phyloP scores from a whole-genome alignment of 1,140 invertebrate species.

The Leptoteleia sp. region DNA sequence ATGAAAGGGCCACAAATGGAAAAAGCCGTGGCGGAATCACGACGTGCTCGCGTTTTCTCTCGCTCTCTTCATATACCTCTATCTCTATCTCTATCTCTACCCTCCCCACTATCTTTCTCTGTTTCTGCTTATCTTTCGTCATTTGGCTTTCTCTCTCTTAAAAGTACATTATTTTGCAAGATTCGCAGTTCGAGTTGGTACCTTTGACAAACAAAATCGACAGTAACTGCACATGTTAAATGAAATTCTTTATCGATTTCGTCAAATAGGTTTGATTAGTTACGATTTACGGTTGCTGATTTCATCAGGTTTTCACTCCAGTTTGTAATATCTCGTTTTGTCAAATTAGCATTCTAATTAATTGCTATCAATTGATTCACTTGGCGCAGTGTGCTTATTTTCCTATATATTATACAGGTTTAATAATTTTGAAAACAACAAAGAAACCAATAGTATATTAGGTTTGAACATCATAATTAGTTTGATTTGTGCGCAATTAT shows the following conservation, averaged over 20 bases:
- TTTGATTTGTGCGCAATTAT: too few relatives aligned
- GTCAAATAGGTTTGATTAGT: constrained; percentile 42
- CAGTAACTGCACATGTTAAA: neutral
- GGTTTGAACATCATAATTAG: too few relatives aligned
- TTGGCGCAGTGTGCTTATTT: too few relatives aligned
- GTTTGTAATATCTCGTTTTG: constrained; percentile 14
- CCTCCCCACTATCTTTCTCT: neutral
- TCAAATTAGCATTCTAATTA: neutral
- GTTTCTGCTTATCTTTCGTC: neutral
- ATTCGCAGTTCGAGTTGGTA: constrained; percentile 19
- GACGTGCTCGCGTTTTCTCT: constrained; percentile 3
- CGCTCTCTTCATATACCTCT: constrained; percentile 1
- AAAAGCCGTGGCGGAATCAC: constrained; percentile 43
- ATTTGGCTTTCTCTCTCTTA: constrained; percentile 4
- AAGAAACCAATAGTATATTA: too few relatives aligned
- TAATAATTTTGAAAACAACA: too few relatives aligned
- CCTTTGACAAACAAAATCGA: constrained; percentile 40
- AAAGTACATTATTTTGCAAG: constrained; percentile 42
- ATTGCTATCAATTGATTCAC: too few relatives aligned
- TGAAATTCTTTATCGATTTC: constrained; percentile 25
- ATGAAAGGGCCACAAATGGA: constrained; percentile 60
- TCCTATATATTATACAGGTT: too few relatives aligned
- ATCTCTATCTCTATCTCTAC: constrained; percentile 3
- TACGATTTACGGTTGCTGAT: constrained; percentile 11
- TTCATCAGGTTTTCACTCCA: constrained; percentile 6